phyloP scores from a whole-genome alignment of 2,888 invertebrate species.

The Calameuta idolon region DNA sequence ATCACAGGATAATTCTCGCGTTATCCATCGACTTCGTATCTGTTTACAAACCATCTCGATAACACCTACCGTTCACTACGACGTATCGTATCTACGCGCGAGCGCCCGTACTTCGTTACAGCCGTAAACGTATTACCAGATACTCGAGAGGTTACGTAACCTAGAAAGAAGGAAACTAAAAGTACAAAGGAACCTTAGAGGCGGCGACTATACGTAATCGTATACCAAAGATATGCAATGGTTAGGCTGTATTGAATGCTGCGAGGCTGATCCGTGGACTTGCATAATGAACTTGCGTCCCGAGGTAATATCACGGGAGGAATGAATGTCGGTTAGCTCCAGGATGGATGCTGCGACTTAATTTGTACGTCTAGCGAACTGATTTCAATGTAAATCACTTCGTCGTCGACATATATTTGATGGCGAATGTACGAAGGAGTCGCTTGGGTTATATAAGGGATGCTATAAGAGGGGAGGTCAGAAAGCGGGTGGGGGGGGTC shows the following conservation, averaged over 20 bases:
- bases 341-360: neutral
- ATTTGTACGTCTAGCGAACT: slow-evolving; percentile 6
- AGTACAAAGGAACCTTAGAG: neutral
- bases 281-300: neutral
- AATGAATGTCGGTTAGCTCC: neutral
- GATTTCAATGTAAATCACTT: slow-evolving; percentile 54
- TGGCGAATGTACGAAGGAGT: slow-evolving; percentile 29
- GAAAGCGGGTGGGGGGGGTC: slow-evolving; percentile 7
- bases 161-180: neutral
- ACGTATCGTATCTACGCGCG: neutral
- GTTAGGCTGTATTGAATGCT: neutral
- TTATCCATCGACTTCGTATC: neutral
- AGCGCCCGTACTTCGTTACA: neutral
- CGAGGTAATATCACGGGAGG: neutral
- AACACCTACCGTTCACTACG: neutral
- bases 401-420: slow-evolving; percentile 42
- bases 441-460: slow-evolving; percentile 16
- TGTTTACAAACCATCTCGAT: neutral
- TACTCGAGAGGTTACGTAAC: neutral
- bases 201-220: neutral
- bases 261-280: neutral
- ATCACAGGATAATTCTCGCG: neutral
- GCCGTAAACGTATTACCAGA: neutral
- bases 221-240: neutral
- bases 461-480: slow-evolving; percentile 4